Base-by-base conservation (phyloP, 1,140 invertebrate species). In the Macrotrachela quadricornifera region DNA sequence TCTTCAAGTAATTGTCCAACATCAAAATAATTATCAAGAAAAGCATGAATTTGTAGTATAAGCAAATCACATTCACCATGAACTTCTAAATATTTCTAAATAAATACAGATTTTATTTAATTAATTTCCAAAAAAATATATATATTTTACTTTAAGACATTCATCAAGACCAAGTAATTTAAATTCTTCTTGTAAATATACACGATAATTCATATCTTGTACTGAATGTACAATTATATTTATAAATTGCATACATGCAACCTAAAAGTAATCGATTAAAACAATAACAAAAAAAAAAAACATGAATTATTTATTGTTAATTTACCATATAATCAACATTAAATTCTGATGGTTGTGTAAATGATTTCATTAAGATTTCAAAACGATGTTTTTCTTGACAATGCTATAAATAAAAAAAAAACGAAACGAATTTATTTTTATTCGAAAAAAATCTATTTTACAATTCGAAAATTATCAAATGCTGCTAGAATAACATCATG, bases 191-290 rank as follows among this genome's bases (percentile, higher is more conserved):
- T 99, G 92, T 49, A 99, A 74, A 70, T 94, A 86, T 9, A 96
- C 88, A 46, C 92, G 73, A 69, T 92, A 95, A 71, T 96, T 97
- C 86, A 96, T 94, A 63, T 97, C 87, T 64, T 97, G 91, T 0
- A 96, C 90, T 0, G 88, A 95, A 73, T 97, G 92, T 0, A 97
- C 91, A 39, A 97, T 83, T 49, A 97, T 95, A 66, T 97, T 97
- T 59, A 97, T 84, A 72, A 97, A 97, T 73, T 97, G 91, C 85
- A 96, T 94, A 68, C 88, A 96, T 1, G 91, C 88, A 52, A 94
- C 46, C 48, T 13, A 49, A 37, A 4, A 30, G n/a, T n/a, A n/a
- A n/a, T n/a, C n/a, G n/a, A n/a, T n/a, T n/a, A n/a, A n/a, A n/a
- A n/a, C n/a, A n/a, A n/a, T 4, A 30, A 30, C 21, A 30, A 8